Evolutionary conservation across 2,888 invertebrate species (phyloP).

Genomic region (Euclidia mi): DNA sequence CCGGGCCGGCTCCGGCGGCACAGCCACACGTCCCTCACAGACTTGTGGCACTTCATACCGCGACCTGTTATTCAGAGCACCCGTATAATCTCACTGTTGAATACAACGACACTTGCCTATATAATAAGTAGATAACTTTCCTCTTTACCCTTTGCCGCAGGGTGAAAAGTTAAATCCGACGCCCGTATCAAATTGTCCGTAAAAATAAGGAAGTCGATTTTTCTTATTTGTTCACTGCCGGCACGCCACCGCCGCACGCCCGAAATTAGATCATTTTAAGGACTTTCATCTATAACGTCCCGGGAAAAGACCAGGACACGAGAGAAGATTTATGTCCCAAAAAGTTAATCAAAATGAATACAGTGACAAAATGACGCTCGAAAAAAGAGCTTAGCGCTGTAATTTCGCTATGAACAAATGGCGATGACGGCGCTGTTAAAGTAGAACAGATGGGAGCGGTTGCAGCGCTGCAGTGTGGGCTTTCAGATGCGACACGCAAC

Average conservation of each 20-base stretch:
- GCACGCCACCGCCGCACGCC: neutral
- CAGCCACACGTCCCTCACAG: neutral
- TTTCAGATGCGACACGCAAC: no score
- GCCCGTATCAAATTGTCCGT: conserved; percentile 12
- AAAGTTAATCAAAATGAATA: conserved; percentile 7
- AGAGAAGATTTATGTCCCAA: conserved; percentile 1
- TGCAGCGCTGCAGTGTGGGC: neutral
- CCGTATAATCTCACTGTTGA: neutral
- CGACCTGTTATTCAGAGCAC: neutral
- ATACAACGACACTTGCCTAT: neutral
- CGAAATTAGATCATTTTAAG: conserved; percentile 17
- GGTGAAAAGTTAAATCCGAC: conserved; percentile 5
- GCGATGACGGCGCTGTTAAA: neutral
- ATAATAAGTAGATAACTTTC: conserved; percentile 4
- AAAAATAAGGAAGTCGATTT: conserved; percentile 5
- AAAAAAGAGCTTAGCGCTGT: neutral
- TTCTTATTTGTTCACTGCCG: conserved; percentile 5
- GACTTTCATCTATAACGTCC: conserved; percentile 5
- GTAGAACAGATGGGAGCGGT: neutral
- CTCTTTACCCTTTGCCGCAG: neutral
- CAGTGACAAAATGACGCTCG: neutral
- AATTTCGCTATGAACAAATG: neutral
- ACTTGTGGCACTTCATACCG: neutral
- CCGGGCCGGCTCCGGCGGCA: neutral
- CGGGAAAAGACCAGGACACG: neutral